Evolutionary conservation across 1,140 invertebrate genomes (phyloP).

Genomic region (Cheumatopsyche charites): DNA sequence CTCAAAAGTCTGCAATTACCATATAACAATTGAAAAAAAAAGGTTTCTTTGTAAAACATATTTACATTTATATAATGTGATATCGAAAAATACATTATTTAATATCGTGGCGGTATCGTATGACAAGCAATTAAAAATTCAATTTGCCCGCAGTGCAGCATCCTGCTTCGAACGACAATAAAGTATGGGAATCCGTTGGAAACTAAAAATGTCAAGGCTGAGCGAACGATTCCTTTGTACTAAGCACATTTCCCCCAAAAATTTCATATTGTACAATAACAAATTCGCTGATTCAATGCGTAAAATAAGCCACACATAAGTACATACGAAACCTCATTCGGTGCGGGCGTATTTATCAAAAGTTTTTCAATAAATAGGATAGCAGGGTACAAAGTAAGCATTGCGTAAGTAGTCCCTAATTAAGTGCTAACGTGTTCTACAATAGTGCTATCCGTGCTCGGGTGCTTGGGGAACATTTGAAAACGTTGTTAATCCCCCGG

Average conservation of each 20-base stretch:
- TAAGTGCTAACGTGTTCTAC: conserved; percentile 21
- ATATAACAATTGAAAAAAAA: too few species aligned
- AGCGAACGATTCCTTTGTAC: too few species aligned
- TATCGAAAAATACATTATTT: not conserved
- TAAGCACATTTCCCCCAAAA: too few species aligned
- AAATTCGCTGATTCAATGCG: too few species aligned
- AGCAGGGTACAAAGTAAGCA: not conserved
- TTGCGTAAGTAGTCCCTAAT: conserved; percentile 26
- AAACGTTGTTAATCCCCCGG: conserved; percentile 19
- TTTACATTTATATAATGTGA: too few species aligned
- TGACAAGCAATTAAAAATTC: conserved; percentile 43
- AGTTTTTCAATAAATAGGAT: conserved; percentile 9
- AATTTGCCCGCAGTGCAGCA: conserved; percentile 40
- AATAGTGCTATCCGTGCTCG: conserved; percentile 3
- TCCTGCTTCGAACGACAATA: conserved; percentile 37
- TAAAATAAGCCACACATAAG: too few species aligned
- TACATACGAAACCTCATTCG: too few species aligned
- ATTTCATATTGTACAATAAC: too few species aligned
- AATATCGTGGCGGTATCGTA: conserved; percentile 16
- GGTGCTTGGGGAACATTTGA: conserved; percentile 14
- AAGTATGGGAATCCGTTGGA: conserved; percentile 7
- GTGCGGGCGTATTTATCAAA: conserved; percentile 4
- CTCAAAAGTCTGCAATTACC: too few species aligned
- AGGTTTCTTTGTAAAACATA: too few species aligned
- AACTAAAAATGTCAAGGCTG: not conserved